These are phyloP conservation scores for Charanyca ferruginea DNA, from an alignment of 2,888 invertebrate genomes.

Conservation along the genomic window DNA sequence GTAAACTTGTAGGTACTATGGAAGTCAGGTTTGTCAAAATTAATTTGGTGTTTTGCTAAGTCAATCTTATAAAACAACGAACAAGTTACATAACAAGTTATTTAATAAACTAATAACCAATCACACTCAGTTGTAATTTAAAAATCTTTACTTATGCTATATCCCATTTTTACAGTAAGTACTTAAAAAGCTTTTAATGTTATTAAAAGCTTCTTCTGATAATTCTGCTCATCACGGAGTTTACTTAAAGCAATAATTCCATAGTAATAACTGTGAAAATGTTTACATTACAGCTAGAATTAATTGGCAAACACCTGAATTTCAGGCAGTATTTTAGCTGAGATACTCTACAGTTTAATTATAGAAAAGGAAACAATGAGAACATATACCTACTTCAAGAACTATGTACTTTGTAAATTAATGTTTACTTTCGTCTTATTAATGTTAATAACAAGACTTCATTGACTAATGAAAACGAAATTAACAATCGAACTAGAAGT, in stretches of 20 bases:
- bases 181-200: background rate
- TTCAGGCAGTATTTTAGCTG: slow-evolving; percentile 3
- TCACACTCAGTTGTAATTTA: no score
- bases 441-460: no score
- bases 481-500: no score
- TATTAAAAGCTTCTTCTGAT: slow-evolving; percentile 1
- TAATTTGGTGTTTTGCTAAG: no score
- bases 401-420: background rate
- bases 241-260: slow-evolving; percentile 16
- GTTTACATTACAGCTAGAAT: slow-evolving; percentile 4
- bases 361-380: background rate
- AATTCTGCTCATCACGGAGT: background rate
- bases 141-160: background rate
- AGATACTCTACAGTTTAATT: background rate
- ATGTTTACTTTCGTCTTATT: background rate
- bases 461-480: no score
- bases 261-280: slow-evolving; percentile 24
- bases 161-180: background rate
- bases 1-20: no score
- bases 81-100: no score
- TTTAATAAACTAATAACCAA: no score
- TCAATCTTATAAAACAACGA: no score
- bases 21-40: no score
- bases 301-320: background rate
- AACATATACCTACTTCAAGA: background rate